Base-by-base conservation (phyloP, 2,888 invertebrate genomes). In the Drosophila histrio region DNA sequence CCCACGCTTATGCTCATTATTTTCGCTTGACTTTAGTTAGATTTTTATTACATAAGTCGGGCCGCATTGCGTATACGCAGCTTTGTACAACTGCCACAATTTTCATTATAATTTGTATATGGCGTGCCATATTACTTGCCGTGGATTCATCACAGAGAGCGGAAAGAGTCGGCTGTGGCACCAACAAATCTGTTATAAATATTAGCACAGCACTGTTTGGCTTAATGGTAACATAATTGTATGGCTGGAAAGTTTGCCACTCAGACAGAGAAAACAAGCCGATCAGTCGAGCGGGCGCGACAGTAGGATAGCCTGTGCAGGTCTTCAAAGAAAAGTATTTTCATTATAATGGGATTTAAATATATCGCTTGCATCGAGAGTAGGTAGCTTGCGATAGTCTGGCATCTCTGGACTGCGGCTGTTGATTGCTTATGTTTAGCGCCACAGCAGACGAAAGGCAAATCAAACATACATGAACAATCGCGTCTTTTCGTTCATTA, bases 221-320 rank as follows among this genome's bases (percentile, higher is more conserved):
- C 46, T 53, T 80, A 83, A 83, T 86, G 84, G 76, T 49, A 86
- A 74, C 82, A 83, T 83, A 83, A 83, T 83, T 86, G 78, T 68
- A 66, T 64, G 50, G 62, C 64, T 47, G 56, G 50, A 19, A 28
- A 22, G 13, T 15, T 39, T 30, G 30, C 22, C 49, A 46, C 64
- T 36, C 32, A 44, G 49, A 39, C 38, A 39, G 28, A 26, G 24
- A 34, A 9, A 28, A 44, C n/a, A n/a, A n/a, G n/a, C n/a, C n/a
- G n/a, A n/a, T n/a, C n/a, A n/a, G n/a, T n/a, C n/a, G n/a, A n/a
- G n/a, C n/a, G n/a, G n/a, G n/a, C n/a, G n/a, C n/a, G n/a, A n/a
- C n/a, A n/a, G n/a, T n/a, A n/a, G n/a, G n/a, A n/a, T n/a, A n/a
- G n/a, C n/a, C n/a, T n/a, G n/a, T n/a, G n/a, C n/a, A n/a, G n/a